Evolutionary conservation across 2,113 vertebrate genomes (phyloP), one percentile per base, ranked within the genome.

Genomic region (Anser cygnoides): DNA sequence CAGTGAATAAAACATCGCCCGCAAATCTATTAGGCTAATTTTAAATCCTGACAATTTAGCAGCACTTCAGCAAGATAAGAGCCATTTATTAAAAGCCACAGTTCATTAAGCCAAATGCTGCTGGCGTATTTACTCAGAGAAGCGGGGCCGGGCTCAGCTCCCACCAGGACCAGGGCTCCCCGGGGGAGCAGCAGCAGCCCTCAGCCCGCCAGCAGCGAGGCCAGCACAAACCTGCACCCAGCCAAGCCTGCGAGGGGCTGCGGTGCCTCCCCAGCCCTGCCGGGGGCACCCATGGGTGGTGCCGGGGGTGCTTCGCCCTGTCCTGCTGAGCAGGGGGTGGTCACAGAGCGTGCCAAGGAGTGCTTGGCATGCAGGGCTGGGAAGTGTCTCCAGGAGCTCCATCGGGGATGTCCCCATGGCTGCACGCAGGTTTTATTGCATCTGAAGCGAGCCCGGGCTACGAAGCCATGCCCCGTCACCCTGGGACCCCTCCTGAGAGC

Each of bases 21-120:
- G 93, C 93, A 93, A 98, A 98, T 98, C 98, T 98, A 98, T 98
- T 98, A 98, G 97, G 97, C 97, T 97, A 95, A 97, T 98, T 98
- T 98, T 97, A 98, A 98, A 98, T 97, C 97, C 97, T 98, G 97
- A 98, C 98, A 98, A 98, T 98, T 98, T 97, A 98, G 97, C 97
- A 97, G 97, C 97, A 98, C 96, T 97, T 97, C 98, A 97, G 94
- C 68, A 85, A 98, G 97, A 98, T 97, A 98, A 98, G 93, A 98
- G 97, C 97, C 97, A 98, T 98, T 98, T 98, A 98, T 98, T 98
- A 98, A 98, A 98, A 98, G 97, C 92, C 98, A 97, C 97, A 98
- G 98, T 98, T 98, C 98, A 98, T 98, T 98, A 98, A 98, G 96
- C 96, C 97, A 97, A 97, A 98, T 91, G 97, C 96, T 97, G 87